These are phyloP conservation scores for Aradophagus sp. DNA, from an alignment of 1,140 invertebrate genomes.

Conservation along the genomic window DNA sequence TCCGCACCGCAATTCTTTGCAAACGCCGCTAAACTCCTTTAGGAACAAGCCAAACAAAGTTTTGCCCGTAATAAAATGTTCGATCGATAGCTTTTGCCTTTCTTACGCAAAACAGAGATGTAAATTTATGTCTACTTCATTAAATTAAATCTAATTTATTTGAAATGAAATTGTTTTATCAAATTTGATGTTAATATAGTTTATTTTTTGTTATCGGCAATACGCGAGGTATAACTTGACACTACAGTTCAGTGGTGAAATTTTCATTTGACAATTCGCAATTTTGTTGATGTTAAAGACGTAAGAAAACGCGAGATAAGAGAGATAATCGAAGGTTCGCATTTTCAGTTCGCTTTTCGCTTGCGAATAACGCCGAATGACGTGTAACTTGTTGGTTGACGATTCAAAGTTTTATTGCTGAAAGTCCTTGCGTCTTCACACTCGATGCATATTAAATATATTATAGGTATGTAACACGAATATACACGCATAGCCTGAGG, in stretches of 20 bases:
- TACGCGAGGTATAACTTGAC: too few relatives aligned
- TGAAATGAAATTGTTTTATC: too few relatives aligned
- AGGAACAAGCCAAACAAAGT: conserved; percentile 2
- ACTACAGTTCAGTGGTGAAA: conserved; percentile 6
- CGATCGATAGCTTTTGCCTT: too few relatives aligned
- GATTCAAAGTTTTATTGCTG: conserved; percentile 22
- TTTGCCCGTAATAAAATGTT: conserved; percentile 7
- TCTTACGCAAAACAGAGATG: too few relatives aligned
- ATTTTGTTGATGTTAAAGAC: conserved; percentile 6
- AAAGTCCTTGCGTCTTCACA: conserved; percentile 21
- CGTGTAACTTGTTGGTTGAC: conserved; percentile 9
- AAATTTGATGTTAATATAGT: too few relatives aligned
- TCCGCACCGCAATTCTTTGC: conserved; percentile 40
- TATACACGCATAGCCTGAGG: neutral
- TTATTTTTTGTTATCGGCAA: too few relatives aligned
- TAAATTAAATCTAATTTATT: too few relatives aligned
- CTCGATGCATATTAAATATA: conserved; percentile 14
- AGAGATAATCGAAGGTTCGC: conserved; percentile 6
- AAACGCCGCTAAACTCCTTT: conserved; percentile 18
- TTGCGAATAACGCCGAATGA: conserved; percentile 1
- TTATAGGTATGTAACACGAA: too few relatives aligned
- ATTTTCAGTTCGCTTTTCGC: conserved; percentile 5
- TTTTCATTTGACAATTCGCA: conserved; percentile 12
- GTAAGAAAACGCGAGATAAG: conserved; percentile 13
- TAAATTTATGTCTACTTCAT: too few relatives aligned